phyloP scores from a whole-genome alignment of 2,888 invertebrate genomes.

The Plusia festucae region DNA sequence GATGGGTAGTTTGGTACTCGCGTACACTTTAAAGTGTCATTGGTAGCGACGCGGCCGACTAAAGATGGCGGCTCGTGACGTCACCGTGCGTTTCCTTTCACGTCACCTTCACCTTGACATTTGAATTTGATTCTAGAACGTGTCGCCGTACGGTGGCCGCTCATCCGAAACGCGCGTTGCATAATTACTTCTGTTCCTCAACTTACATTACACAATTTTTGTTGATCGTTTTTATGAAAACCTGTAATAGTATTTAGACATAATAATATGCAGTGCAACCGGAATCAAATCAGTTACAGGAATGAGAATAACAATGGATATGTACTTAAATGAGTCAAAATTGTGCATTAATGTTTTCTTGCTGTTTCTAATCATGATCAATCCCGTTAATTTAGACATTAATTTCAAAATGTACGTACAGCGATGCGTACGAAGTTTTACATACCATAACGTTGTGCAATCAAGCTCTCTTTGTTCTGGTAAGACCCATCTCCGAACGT shows the following conservation, averaged over 20 bases:
- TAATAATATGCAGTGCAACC: not conserved
- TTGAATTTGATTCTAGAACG: conserved; percentile 84
- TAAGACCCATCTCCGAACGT: conserved; percentile 3
- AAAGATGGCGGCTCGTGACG: conserved; percentile 83
- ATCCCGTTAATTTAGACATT: not conserved
- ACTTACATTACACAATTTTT: conserved; percentile 39
- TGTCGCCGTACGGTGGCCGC: conserved; percentile 74
- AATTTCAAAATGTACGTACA: not conserved
- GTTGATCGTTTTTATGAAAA: conserved; percentile 24
- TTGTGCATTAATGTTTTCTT: no score
- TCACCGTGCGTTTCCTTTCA: conserved; percentile 85
- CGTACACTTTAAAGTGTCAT: conserved; percentile 63
- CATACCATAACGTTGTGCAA: not conserved
- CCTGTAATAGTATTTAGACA: not conserved
- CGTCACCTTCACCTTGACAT: conserved; percentile 87
- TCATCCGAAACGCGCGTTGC: conserved; percentile 72
- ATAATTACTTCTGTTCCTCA: conserved; percentile 62
- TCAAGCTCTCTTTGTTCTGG: not conserved
- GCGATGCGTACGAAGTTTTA: not conserved
- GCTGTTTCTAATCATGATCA: not conserved
- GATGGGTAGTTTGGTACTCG: conserved; percentile 56
- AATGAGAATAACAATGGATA: no score
- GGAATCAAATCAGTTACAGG: no score
- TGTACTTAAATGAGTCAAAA: not conserved
- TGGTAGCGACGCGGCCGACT: conserved; percentile 64